These are phyloP conservation scores for Cyprinus carpio DNA, from an alignment of 2,113 vertebrate genomes.

Conservation along the genomic window DNA sequence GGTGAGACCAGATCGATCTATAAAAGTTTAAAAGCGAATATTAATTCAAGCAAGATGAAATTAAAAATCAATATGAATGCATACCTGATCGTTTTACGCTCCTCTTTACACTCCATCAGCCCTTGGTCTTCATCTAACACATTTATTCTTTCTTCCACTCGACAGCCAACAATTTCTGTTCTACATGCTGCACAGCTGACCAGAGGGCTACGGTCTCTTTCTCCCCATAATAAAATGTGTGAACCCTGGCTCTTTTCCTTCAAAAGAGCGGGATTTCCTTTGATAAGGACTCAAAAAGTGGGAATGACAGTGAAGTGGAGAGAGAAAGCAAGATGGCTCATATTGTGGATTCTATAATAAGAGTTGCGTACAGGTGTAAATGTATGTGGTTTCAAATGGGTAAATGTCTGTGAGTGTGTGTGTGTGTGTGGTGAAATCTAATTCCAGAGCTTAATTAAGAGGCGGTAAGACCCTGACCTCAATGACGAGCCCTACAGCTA, in stretches of 20 bases:
- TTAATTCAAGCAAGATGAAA: slow-evolving; percentile 7
- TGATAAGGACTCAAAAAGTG: neutral
- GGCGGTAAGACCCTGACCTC: slow-evolving; percentile 56
- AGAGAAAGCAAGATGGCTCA: neutral
- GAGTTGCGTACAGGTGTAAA: neutral
- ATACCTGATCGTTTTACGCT: neutral
- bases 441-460: slow-evolving; percentile 64
- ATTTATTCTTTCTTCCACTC: neutral
- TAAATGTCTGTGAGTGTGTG: neutral
- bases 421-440: slow-evolving; percentile 31
- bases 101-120: neutral
- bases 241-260: slow-evolving; percentile 2
- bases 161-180: slow-evolving; percentile 1
- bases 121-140: neutral
- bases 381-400: neutral
- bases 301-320: neutral
- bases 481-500: slow-evolving; percentile 32
- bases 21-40: neutral
- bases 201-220: neutral
- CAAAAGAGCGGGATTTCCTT: neutral
- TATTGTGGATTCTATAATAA: neutral
- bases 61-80: slow-evolving; percentile 9
- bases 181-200: neutral
- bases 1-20: neutral
- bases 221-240: slow-evolving; percentile 1